Base-by-base conservation (phyloP, 2,113 vertebrate genomes). In the Puffinus mauretanicus region DNA sequence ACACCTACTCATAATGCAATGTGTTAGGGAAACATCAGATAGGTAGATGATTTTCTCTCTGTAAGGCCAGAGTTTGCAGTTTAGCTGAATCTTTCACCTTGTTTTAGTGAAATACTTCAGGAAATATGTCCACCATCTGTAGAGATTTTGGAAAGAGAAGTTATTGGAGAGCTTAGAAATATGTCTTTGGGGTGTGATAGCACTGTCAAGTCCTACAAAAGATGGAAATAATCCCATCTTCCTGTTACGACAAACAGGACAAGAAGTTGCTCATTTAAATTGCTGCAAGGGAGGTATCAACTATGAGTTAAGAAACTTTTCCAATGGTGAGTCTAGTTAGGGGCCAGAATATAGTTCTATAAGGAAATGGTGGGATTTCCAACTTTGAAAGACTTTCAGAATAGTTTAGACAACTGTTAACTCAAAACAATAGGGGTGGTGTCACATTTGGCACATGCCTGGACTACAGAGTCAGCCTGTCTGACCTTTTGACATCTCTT, bases 11-110 rank as follows among this genome's bases (percentile, higher is more conserved):
- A 30, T 61, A 77, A 47, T 20, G 13, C 18, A 82, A 11, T 42
- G 10, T 79, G 32, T 90, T 29, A 55, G 47, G 24, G 38, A 67
- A 84, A 64, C 16, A 47, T 67, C 52, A 75, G 22, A 67, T 60
- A 82, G 9, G 22, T 60, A 71, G 57, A n/a, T 30, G n/a, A 82
- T 79, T 86, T 93, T 91, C 21, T 52, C 22, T 79, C 24, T 82
- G 7, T 54, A 76, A 75, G 61, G 44, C 12, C 15, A 64, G 60
- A 90, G 22, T 76, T 76, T 88, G 30, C 44, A 87, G 47, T 85
- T 92, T 82, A 94, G 57, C 12, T 69, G 78, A 93, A 82, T 82
- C 44, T 94, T 93, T 93, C 52, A 82, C 66, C 44, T 64, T 52
- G 12, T 92, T 96, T 89, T 44, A n/a, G 70, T 64, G 78, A 58